Base-by-base conservation (phyloP, 2,888 invertebrate genomes). In the Atrina japonica region DNA sequence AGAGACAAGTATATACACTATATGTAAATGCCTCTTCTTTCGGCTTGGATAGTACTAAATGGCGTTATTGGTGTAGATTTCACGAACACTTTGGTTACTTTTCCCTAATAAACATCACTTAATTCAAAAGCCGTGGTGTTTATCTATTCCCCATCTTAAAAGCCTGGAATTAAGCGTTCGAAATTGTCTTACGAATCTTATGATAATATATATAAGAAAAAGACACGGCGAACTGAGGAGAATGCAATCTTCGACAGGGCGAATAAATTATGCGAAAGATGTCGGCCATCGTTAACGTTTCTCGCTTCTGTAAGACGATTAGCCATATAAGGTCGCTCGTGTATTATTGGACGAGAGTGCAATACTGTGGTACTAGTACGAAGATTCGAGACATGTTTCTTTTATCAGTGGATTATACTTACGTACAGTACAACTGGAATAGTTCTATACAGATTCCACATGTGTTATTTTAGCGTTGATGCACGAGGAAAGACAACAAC, bases 181-280 rank as follows among this genome's bases (percentile, higher is more conserved):
- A 72, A 72, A 72, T 56, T 63, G 61, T 66, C 65, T 55, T 66
- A 72, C 61, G 69, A 63, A 58, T 69, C 64, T 66, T 65, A 64
- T 76, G 66, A 69, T 73, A 68, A 66, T 75, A 67, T 5, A 61
- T 50, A 58, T 64, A 68, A 66, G 63, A 59, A 49, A 61, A 75
- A 68, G 73, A 70, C 53, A 75, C 69, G 77, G 72, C 69, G 78
- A 70, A 73, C 69, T 75, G 75, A 72, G 68, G 66, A 76, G 79
- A 80, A 81, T 80, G 68, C 66, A 63, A 58, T 67, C 55, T 58
- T 73, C 78, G 76, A 75, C 80, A 76, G 79, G 80, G 68, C 79
- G 83, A 85, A 85, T 85, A 83, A 85, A 85, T 85, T 85, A 85
- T 85, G 85, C 85, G 81, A 82, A 83, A 82, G 73, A 63, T 69